phyloP scores from a whole-genome alignment of 2,113 vertebrate species.

The Sterrhoptilus dennistouni region DNA sequence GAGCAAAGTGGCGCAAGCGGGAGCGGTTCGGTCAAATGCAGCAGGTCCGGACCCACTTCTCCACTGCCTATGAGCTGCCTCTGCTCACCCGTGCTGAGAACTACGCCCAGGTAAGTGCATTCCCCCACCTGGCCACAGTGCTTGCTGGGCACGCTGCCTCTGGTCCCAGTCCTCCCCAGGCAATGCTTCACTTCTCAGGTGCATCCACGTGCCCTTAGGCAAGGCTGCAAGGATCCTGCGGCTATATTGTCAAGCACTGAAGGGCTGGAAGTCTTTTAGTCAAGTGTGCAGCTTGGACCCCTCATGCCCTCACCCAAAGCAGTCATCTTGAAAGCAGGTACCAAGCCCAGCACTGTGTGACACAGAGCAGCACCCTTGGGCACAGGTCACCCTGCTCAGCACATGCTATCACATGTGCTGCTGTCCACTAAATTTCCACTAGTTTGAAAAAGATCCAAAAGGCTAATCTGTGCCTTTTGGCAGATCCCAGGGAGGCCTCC shows the following conservation, averaged over 20 bases:
- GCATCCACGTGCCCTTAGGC: background rate
- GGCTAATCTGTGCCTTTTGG: background rate
- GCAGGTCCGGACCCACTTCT: slow-evolving; percentile 97
- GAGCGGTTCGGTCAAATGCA: slow-evolving; percentile 99
- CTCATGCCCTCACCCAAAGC: background rate
- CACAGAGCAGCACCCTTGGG: background rate
- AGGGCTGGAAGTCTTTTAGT: background rate
- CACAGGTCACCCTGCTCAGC: background rate
- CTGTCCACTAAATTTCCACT: background rate
- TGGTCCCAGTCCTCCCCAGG: background rate
- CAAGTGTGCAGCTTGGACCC: background rate
- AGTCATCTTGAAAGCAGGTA: background rate
- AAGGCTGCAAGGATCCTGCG: fast-evolving
- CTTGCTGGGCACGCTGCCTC: background rate
- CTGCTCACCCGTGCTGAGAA: slow-evolving; percentile 94
- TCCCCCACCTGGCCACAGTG: fast-evolving
- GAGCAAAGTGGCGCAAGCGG: slow-evolving; percentile 97
- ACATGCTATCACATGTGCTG: background rate
- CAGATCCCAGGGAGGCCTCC: background rate
- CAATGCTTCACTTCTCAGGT: fast-evolving
- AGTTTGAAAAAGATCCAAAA: background rate
- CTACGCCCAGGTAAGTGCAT: slow-evolving; percentile 89
- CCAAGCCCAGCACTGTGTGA: background rate
- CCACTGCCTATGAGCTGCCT: slow-evolving; percentile 92
- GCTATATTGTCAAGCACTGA: background rate